Evolutionary conservation across 2,888 invertebrate species (phyloP).

Genomic region (Dryomyza anilis): DNA sequence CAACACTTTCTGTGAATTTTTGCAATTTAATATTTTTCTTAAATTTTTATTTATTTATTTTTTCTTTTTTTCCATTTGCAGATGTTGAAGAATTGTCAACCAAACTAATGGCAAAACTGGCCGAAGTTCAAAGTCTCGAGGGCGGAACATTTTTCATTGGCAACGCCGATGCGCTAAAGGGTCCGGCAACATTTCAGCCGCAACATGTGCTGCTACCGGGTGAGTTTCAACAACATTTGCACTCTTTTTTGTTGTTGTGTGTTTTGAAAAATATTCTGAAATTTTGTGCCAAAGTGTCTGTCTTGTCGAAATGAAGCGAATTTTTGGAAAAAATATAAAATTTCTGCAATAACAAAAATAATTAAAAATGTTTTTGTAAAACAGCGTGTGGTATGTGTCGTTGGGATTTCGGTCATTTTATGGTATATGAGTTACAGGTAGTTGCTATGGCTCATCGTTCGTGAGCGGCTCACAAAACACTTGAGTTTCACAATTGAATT

Average conservation of each 20-base stretch:
- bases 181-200: conserved; percentile 55
- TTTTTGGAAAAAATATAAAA: too few relatives aligned
- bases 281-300: background rate
- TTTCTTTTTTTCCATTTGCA: conserved; percentile 43
- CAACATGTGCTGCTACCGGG: conserved; percentile 59
- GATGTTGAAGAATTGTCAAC: conserved; percentile 62
- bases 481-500: conserved; percentile 15
- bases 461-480: conserved; percentile 14
- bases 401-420: background rate
- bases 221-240: conserved; percentile 40
- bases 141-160: conserved; percentile 61
- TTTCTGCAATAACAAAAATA: too few relatives aligned
- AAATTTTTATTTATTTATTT: conserved; percentile 26
- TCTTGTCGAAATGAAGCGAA: too few relatives aligned
- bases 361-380: too few relatives aligned
- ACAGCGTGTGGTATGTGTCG: conserved; percentile 2
- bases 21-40: conserved; percentile 6
- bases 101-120: conserved; percentile 61
- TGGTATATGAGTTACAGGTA: conserved; percentile 22
- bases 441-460: background rate
- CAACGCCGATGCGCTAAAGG: conserved; percentile 57
- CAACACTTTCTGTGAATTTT: too few relatives aligned
- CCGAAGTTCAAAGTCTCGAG: conserved; percentile 60
- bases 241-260: background rate
- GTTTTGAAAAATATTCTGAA: too few relatives aligned